These are phyloP conservation scores for Dione vanillae DNA, from an alignment of 2,888 invertebrate genomes.

Conservation along the genomic window DNA sequence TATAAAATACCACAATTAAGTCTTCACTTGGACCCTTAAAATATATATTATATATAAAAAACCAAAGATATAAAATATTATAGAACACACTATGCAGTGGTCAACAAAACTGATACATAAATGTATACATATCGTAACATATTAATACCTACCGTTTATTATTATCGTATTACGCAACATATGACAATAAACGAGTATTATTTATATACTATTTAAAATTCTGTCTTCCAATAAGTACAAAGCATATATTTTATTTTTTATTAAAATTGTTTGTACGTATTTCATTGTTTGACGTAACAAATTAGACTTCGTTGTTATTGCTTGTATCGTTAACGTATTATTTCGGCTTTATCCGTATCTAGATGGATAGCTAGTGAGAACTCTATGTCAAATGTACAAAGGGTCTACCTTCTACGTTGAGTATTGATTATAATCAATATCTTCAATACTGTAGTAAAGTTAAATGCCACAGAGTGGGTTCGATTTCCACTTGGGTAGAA, in stretches of 20 bases:
- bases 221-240: not conserved
- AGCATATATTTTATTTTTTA: conserved; percentile 14
- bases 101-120: not conserved
- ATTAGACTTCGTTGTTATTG: not conserved
- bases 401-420: too few species aligned
- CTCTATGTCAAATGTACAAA: too few species aligned
- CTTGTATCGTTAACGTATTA: not conserved
- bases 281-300: conserved; percentile 1
- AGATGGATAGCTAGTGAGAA: not conserved
- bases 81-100: not conserved
- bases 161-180: conserved; percentile 30
- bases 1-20: too few species aligned
- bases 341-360: not conserved
- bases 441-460: too few species aligned
- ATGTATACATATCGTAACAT: conserved; percentile 25
- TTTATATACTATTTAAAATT: conserved; percentile 14
- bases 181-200: conserved; percentile 16
- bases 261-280: not conserved
- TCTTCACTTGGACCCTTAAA: too few species aligned
- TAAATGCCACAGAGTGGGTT: too few species aligned
- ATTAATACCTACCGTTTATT: conserved; percentile 26
- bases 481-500: too few species aligned
- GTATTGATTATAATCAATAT: too few species aligned
- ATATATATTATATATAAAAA: not conserved
- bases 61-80: not conserved